A percentile compares a stretch with the other conserved stretches of the same genome.
phyloP scores from a whole-genome alignment of 2,888 invertebrate genomes.

The Rotaria macrura region DNA sequence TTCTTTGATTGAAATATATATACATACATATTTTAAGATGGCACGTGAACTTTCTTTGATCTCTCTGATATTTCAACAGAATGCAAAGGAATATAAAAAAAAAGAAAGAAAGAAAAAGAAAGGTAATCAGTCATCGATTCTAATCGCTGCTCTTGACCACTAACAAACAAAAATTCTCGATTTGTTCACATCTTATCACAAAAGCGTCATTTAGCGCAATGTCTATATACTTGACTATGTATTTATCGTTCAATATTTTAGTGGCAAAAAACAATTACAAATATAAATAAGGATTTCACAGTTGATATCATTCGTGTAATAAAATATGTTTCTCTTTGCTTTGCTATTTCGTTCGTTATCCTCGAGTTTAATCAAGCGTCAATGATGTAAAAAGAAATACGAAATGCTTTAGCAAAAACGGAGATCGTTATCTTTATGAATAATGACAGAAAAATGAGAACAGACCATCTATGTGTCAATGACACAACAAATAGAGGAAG shows the following conservation, averaged over 20 bases:
- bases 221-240: background rate
- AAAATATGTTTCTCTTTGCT: background rate
- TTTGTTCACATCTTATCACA: background rate
- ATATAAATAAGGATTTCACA: constrained; percentile 5
- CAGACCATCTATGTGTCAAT: background rate
- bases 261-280: constrained; percentile 7
- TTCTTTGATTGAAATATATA: background rate
- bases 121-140: constrained; percentile 6
- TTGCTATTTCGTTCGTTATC: background rate
- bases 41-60: background rate
- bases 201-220: constrained; percentile 5
- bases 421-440: background rate
- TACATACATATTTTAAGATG: background rate
- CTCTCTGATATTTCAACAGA: background rate
- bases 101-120: background rate
- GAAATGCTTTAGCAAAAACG: background rate
- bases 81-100: background rate
- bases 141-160: constrained; percentile 15
- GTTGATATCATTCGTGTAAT: background rate
- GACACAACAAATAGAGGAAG: background rate
- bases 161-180: background rate
- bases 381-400: background rate
- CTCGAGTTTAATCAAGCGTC: constrained; percentile 8
- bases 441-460: background rate
- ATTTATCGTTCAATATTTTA: background rate